Evolutionary conservation across 2,113 vertebrate genomes (phyloP).

Genomic region (Lampris megalopsis): DNA sequence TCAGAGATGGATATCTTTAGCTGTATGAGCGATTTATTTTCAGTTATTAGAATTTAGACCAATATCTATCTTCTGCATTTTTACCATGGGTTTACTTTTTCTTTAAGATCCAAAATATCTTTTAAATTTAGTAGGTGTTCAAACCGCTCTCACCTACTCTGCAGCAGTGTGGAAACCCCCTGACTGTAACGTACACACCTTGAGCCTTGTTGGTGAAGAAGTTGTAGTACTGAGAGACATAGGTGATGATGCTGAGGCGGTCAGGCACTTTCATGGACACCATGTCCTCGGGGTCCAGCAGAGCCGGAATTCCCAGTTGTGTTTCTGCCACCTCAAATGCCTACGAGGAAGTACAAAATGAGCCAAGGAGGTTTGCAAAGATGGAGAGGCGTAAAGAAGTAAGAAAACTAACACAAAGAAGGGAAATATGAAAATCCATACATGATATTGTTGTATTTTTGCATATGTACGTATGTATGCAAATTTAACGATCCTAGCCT

Average conservation of each 20-base stretch:
- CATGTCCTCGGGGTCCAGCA: constrained; percentile 96
- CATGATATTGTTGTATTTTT: neutral
- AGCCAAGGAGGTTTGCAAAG: neutral
- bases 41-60: no score
- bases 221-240: constrained; percentile 97
- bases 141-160: neutral
- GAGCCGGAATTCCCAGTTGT: constrained; percentile 94
- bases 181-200: constrained; percentile 44
- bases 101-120: neutral
- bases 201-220: constrained; percentile 88
- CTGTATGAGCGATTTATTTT: no score
- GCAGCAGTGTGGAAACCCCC: neutral
- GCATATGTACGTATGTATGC: neutral
- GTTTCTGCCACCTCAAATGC: constrained; percentile 94
- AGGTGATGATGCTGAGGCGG: constrained; percentile 96
- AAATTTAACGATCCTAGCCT: neutral
- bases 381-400: neutral
- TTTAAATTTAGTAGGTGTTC: neutral
- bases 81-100: neutral
- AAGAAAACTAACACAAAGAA: neutral
- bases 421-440: neutral
- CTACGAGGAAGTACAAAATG: constrained; percentile 64
- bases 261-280: constrained; percentile 96
- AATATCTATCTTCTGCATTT: neutral
- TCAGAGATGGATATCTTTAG: no score